Conservation (phyloP, 2,797 vertebrate species). For the Capromys pilorides region DNA sequence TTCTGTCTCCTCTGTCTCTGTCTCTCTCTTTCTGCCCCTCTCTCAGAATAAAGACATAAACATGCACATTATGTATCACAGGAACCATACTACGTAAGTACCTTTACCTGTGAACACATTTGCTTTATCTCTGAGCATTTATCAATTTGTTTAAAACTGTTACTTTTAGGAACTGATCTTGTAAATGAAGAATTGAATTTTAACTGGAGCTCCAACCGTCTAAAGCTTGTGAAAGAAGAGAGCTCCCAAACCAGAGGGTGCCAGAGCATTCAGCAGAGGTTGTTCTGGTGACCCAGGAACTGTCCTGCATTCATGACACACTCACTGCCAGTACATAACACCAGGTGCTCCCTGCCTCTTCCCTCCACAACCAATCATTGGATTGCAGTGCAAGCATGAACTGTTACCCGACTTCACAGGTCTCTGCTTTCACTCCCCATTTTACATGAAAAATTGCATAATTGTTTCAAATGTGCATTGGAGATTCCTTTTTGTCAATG, state of each 20-base stretch:
- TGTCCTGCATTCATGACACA: background rate
- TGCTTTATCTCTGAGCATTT: background rate
- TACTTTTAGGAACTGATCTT: slow-evolving; percentile 35
- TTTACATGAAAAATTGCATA: background rate
- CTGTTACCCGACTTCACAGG: background rate
- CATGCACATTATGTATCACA: background rate
- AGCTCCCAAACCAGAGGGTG: background rate
- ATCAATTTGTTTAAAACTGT: slow-evolving; percentile 44
- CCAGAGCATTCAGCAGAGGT: background rate
- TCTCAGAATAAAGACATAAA: slow-evolving; percentile 49
- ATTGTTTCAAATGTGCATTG: background rate
- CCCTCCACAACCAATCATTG: background rate
- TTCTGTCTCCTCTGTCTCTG: background rate
- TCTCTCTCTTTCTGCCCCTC: background rate
- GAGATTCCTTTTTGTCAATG: background rate
- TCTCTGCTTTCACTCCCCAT: background rate
- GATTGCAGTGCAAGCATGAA: background rate
- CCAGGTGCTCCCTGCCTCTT: background rate
- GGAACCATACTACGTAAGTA: background rate
- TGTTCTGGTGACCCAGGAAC: background rate
- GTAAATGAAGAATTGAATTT: slow-evolving; percentile 34
- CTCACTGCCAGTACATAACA: background rate
- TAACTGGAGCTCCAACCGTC: background rate
- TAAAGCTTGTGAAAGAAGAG: slow-evolving; percentile 16
- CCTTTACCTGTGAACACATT: background rate